Percentiles rank a stretch among this genome's conserved stretches.
Evolutionary conservation across 2,888 invertebrate genomes (phyloP).

Genomic region (Euspilapteryx auroguttella): DNA sequence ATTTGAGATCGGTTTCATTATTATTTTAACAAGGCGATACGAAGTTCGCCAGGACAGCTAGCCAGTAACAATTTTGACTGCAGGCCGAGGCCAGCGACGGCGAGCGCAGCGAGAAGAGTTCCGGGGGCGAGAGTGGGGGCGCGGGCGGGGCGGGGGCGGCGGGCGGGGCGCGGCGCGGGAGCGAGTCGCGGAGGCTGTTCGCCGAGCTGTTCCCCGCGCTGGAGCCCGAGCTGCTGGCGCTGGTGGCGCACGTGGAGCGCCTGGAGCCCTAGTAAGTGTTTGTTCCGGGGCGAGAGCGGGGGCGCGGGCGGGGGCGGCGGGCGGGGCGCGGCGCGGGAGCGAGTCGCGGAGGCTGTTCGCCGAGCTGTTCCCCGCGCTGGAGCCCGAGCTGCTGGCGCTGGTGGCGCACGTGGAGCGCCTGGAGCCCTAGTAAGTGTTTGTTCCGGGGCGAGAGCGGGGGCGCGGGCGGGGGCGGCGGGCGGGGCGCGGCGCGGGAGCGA

Average conservation of each 20-base stretch:
- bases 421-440: slow-evolving; percentile 90
- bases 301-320: slow-evolving; percentile 10
- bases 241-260: slow-evolving; percentile 84
- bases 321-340: slow-evolving; percentile 13
- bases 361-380: slow-evolving; percentile 85
- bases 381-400: slow-evolving; percentile 83
- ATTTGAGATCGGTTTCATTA: too few relatives aligned
- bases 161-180: slow-evolving; percentile 13
- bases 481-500: too few relatives aligned
- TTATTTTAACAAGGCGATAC: too few relatives aligned
- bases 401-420: slow-evolving; percentile 84
- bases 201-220: slow-evolving; percentile 84
- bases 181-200: slow-evolving; percentile 84
- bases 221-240: slow-evolving; percentile 82
- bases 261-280: slow-evolving; percentile 84
- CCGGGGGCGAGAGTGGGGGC: slow-evolving; percentile 10
- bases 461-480: too few relatives aligned
- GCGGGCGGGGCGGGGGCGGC: slow-evolving; percentile 9
- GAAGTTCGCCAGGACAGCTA: too few relatives aligned
- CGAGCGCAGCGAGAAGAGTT: slow-evolving; percentile 14
- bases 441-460: too few relatives aligned
- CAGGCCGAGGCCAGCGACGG: slow-evolving; percentile 19
- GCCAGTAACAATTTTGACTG: too few relatives aligned
- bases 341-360: slow-evolving; percentile 86
- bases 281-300: slow-evolving; percentile 16